A percentile compares a stretch with the other conserved stretches of the same genome.
These are phyloP conservation scores for Gouania willdenowi DNA, from an alignment of 2,797 vertebrate genomes.

Conservation along the genomic window DNA sequence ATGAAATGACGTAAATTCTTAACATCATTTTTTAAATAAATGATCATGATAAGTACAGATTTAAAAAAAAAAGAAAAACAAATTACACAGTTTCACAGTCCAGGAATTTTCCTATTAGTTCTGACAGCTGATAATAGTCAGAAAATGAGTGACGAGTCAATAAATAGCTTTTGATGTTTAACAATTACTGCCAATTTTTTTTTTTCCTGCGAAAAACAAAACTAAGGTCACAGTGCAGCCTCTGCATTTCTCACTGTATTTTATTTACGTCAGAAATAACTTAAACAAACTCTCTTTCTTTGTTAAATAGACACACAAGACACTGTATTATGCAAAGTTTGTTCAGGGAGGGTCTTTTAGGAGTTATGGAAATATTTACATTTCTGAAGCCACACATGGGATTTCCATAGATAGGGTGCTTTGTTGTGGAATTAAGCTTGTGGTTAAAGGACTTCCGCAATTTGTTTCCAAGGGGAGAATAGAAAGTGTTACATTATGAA, in stretches of 20 bases:
- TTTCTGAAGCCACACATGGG: slow-evolving; percentile 16
- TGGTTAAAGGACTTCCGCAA: slow-evolving; percentile 27
- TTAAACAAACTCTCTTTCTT: slow-evolving; percentile 12
- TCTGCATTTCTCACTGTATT: slow-evolving; percentile 16
- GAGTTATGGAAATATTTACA: slow-evolving; percentile 50
- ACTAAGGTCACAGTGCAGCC: slow-evolving; percentile 6
- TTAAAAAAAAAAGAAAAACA: too few species aligned
- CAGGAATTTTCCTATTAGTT: too few species aligned
- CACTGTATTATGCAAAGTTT: slow-evolving; percentile 50
- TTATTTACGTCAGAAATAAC: too few species aligned
- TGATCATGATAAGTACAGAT: too few species aligned
- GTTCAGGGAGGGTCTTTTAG: slow-evolving; percentile 38
- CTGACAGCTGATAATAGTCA: too few species aligned
- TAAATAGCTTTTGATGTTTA: background rate
- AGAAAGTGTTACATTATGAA: background rate
- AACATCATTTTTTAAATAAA: too few species aligned
- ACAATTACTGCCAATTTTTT: too few species aligned
- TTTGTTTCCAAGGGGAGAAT: slow-evolving; percentile 16
- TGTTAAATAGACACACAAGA: slow-evolving; percentile 22
- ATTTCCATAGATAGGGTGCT: slow-evolving; percentile 27
- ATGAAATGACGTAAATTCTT: too few species aligned
- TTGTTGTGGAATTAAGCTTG: slow-evolving; percentile 34
- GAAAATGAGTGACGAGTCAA: too few species aligned
- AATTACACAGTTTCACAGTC: too few species aligned
- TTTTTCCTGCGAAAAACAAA: slow-evolving; percentile 21